Evolutionary conservation across 2,113 vertebrate genomes (phyloP), one percentile per base, ranked within the genome.

Genomic region (Nycticebus coucang): DNA sequence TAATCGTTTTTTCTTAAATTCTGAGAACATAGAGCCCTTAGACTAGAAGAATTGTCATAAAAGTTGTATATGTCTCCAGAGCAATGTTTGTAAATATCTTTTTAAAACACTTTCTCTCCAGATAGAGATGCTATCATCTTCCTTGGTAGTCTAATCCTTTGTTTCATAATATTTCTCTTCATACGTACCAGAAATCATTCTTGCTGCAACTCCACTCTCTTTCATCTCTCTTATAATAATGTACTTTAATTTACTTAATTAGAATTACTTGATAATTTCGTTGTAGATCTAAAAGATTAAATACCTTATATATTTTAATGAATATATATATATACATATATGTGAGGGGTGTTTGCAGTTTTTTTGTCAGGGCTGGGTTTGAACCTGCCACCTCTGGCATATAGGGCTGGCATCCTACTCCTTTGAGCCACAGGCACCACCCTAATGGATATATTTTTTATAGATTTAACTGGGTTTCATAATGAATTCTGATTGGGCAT

Each of bases 231-330:
- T n/a, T 72, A 17, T 72, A 89, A 72, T 22, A n/a, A 21, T 82
- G 24, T 13, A 22, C 50, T 93, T 68, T 69, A 81, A 68, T 88
- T 41, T 55, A 57, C 66, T 72, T 80, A 66, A 72, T 80, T 87
- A 72, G 17, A 78, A 55, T 77, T 21, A 0, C 5, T 74, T 45
- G 4, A 78, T 86, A 82, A 94, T 75, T 82, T 2, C 55, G 33
- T 45, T 92, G 5, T 33, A 94, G 15, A 66, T 66, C 24, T 45
- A 82, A 72, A 84, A 85, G 11, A 69, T 74, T 41, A 90, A 66
- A 86, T 86, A 81, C 74, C 77, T 84, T 83, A 0, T 28, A 55
- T 93, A 55, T 80, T 96, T 92, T 78, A 86, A 86, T 74, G 59
- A 3, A 37, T 13, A 45, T 74, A 59, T 28, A 41, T 41, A 41